Conservation (phyloP, 2,888 invertebrate species). For the Agonopterix heracliana region DNA sequence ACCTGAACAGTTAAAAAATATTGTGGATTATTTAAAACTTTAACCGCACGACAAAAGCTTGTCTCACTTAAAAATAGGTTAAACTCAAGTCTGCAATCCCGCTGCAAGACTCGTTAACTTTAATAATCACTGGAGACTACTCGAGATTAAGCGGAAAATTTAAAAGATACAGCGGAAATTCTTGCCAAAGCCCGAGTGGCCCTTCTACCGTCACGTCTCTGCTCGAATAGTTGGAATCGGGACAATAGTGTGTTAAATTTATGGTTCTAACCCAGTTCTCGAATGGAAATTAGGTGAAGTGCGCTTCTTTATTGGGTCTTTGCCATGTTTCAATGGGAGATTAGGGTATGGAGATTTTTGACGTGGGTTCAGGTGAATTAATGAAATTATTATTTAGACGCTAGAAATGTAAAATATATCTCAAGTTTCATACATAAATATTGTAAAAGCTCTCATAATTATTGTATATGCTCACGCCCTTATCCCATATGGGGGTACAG, state of each 20-base stretch:
- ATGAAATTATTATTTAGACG: no score
- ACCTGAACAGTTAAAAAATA: no score
- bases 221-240: conserved; percentile 21
- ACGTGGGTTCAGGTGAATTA: no score
- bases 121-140: conserved; percentile 60
- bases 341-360: no score
- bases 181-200: conserved; percentile 63
- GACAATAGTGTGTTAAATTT: conserved; percentile 38
- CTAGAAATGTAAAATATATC: no score
- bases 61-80: not conserved
- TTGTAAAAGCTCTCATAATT: no score
- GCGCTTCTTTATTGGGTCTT: not conserved
- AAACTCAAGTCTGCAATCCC: not conserved
- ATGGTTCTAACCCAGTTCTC: conserved; percentile 34
- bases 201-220: conserved; percentile 36
- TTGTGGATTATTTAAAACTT: not conserved
- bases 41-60: not conserved
- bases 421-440: no score
- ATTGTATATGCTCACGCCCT: no score
- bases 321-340: no score
- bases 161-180: conserved; percentile 64
- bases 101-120: conserved; percentile 46
- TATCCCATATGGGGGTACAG: no score
- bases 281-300: conserved; percentile 1
- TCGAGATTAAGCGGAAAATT: conserved; percentile 60